These are phyloP conservation scores for Chrysotoxum bicinctum DNA, from an alignment of 2,888 invertebrate species.

Conservation along the genomic window DNA sequence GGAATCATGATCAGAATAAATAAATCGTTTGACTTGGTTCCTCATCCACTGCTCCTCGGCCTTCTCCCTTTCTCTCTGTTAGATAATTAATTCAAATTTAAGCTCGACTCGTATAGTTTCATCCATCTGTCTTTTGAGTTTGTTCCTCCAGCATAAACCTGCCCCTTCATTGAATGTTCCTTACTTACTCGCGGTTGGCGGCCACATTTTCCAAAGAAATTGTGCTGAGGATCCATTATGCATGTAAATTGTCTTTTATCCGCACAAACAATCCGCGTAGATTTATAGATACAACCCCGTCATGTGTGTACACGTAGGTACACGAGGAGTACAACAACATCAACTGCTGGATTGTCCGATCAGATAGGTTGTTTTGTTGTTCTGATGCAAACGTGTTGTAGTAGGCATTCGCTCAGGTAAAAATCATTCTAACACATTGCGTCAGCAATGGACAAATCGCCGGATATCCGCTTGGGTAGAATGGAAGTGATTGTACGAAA, in stretches of 20 bases:
- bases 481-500: constrained; percentile 8
- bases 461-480: constrained; percentile 64
- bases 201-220: constrained; percentile 62
- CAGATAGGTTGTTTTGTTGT: constrained; percentile 34
- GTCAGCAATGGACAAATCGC: constrained; percentile 47
- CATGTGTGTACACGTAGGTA: not conserved
- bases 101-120: constrained; percentile 51
- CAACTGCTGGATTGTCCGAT: constrained; percentile 53
- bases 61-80: not conserved
- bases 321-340: constrained; percentile 11
- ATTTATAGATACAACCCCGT: constrained; percentile 41
- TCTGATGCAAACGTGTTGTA: constrained; percentile 54
- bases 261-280: constrained; percentile 34
- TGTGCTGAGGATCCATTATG: constrained; percentile 64
- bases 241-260: constrained; percentile 57
- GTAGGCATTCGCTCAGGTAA: constrained; percentile 51
- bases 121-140: constrained; percentile 51
- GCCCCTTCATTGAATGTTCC: not conserved
- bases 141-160: constrained; percentile 1
- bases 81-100: constrained; percentile 71
- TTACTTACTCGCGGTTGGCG: not conserved
- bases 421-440: constrained; percentile 52
- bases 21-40: constrained; percentile 44
- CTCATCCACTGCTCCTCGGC: not conserved
- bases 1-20: constrained; percentile 67